Base-by-base conservation (phyloP, 92 coral and sea anemone species). In the Plumapathes pennacea region DNA sequence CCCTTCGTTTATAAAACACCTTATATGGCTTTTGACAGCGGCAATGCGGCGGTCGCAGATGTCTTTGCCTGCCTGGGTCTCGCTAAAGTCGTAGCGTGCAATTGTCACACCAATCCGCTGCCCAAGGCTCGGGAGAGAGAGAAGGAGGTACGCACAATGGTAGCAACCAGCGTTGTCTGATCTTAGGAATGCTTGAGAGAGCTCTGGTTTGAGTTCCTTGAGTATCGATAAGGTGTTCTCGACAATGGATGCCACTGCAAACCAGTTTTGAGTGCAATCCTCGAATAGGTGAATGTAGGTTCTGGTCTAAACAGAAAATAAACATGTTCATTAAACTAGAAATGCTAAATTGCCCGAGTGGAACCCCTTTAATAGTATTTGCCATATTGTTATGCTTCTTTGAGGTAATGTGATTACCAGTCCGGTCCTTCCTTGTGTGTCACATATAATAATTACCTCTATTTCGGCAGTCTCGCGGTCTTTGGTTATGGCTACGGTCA, bases 1-100 rank as follows among this genome's bases (percentile, higher is more conserved):
- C 4, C 72, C 72, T 50, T 64, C 61, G 25, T 49, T 64, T 19
- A 50, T 40, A 39, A 33, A 64, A 32, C 72, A 2, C 18, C 33
- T 46, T 4, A 15, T 49, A 19, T 62, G 46, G 63, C 63, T 55
- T 46, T 55, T 55, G 25, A 55, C 36, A n/a, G 62, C 41, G 19
- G 62, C 46, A 17, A 55, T 55, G 10, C 62, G 1, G 24, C 62
- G 17, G 51, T 59, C 67, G 27, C 36, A 38, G 34, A 39, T 52
- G 23, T 24, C 52, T 40, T 59, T 61, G 49, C 68, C 68, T 11
- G 21, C 28, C 54, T 61, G 25, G 4, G 64, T 50, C 13, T 57
- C 52, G 40, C 64, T 57, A 29, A 57, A 57, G 26, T 57, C 27
- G 24, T 57, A 57, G 25, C 55, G 2, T 26, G 26, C 15, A 18